These are phyloP conservation scores for Rhombomys opimus DNA, from an alignment of 2,113 vertebrate species.

Conservation along the genomic window DNA sequence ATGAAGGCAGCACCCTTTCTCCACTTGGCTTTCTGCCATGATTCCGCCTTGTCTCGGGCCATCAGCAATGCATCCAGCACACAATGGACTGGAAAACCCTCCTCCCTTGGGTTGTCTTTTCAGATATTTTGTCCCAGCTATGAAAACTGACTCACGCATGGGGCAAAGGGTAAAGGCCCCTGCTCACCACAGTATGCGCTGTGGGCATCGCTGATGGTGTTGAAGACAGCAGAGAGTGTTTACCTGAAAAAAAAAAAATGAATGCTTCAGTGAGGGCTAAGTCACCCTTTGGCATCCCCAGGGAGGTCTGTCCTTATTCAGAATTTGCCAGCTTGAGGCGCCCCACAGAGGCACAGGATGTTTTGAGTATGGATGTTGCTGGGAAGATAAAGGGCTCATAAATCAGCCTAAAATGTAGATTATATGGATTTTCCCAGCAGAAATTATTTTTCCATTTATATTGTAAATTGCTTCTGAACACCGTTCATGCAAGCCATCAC, in stretches of 20 bases:
- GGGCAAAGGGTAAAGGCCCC: rapidly evolving
- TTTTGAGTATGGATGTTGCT: not conserved
- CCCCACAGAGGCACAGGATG: not conserved
- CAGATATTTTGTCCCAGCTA: not conserved
- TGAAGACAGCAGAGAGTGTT: constrained; percentile 76
- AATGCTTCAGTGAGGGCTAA: rapidly evolving
- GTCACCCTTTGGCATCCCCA: rapidly evolving
- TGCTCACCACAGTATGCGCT: constrained; percentile 79
- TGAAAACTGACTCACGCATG: not conserved
- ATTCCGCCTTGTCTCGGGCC: not conserved
- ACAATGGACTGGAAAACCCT: not conserved
- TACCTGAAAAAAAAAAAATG: constrained; percentile 71
- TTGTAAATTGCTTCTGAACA: not conserved
- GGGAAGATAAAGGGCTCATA: not conserved
- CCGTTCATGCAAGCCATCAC: not conserved
- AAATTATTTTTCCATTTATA: not conserved
- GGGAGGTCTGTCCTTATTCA: not conserved
- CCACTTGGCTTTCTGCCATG: not conserved
- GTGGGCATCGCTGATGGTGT: constrained; percentile 48
- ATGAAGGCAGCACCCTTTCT: not conserved
- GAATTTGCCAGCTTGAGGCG: not conserved
- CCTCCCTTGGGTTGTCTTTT: not conserved
- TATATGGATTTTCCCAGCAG: not conserved
- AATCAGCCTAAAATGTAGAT: not conserved
- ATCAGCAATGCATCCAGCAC: not conserved